Percentiles rank a stretch among this genome's conserved stretches.
phyloP scores from a whole-genome alignment of 2,888 invertebrate genomes.

The Folsomia manolachei region DNA sequence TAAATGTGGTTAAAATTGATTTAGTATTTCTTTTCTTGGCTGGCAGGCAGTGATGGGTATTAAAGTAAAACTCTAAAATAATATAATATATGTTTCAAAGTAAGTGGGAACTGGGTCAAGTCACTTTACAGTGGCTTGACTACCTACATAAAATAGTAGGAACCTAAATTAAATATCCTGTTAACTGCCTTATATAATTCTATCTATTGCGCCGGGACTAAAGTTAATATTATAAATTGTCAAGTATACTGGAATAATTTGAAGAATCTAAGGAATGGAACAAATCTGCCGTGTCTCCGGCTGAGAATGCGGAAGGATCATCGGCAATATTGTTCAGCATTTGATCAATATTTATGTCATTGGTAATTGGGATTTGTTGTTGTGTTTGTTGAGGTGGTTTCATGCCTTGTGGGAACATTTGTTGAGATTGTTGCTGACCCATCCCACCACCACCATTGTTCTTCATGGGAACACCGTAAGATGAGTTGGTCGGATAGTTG shows the following conservation, averaged over 20 bases:
- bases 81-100: too few relatives aligned
- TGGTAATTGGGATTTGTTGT: conserved; percentile 3
- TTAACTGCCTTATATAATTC: too few relatives aligned
- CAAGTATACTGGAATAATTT: conserved; percentile 37
- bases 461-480: background rate
- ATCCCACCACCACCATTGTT: conserved; percentile 21
- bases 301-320: conserved; percentile 24
- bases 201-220: background rate
- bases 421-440: conserved; percentile 25
- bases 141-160: too few relatives aligned
- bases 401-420: conserved; percentile 31
- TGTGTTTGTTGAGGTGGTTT: conserved; percentile 30
- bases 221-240: conserved; percentile 35
- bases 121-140: too few relatives aligned
- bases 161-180: too few relatives aligned
- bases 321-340: conserved; percentile 31
- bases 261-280: conserved; percentile 36
- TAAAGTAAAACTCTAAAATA: too few relatives aligned
- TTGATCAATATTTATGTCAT: conserved; percentile 31
- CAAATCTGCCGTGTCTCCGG: conserved; percentile 31
- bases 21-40: background rate
- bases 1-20: too few relatives aligned
- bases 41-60: background rate
- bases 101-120: too few relatives aligned
- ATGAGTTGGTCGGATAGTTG: background rate